Conservation (phyloP, 2,888 invertebrate genomes). For the Eristalis arbustorum region DNA sequence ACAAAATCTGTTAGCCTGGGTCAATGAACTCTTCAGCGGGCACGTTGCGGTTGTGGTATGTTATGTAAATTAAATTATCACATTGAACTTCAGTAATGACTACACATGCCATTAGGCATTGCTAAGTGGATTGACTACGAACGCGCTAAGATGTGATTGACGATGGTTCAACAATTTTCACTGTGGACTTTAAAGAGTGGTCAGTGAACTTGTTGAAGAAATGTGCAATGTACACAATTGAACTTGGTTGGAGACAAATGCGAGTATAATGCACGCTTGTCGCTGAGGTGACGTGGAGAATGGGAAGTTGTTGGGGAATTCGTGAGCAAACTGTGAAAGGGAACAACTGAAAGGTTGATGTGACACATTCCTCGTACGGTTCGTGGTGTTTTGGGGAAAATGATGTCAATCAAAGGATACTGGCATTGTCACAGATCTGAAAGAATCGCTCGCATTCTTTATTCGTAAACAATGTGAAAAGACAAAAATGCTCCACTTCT, state of each 20-base stretch:
- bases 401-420: no score
- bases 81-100: not conserved
- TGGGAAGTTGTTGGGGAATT: no score
- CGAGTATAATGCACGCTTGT: not conserved
- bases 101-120: not conserved
- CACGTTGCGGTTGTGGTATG: not conserved
- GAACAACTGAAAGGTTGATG: no score
- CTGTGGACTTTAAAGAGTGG: not conserved
- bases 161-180: not conserved
- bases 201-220: not conserved
- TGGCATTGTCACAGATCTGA: no score
- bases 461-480: no score
- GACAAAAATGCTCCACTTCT: no score
- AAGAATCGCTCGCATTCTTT: no score
- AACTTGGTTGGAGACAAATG: not conserved
- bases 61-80: slow-evolving; percentile 47
- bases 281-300: no score
- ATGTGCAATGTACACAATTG: not conserved
- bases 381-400: no score
- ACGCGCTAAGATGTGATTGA: not conserved
- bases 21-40: slow-evolving; percentile 12
- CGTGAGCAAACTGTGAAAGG: no score
- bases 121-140: not conserved
- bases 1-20: no score
- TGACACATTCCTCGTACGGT: no score